These are phyloP conservation scores for Xiphophorus couchianus DNA, from an alignment of 2,113 vertebrate species.

Conservation along the genomic window DNA sequence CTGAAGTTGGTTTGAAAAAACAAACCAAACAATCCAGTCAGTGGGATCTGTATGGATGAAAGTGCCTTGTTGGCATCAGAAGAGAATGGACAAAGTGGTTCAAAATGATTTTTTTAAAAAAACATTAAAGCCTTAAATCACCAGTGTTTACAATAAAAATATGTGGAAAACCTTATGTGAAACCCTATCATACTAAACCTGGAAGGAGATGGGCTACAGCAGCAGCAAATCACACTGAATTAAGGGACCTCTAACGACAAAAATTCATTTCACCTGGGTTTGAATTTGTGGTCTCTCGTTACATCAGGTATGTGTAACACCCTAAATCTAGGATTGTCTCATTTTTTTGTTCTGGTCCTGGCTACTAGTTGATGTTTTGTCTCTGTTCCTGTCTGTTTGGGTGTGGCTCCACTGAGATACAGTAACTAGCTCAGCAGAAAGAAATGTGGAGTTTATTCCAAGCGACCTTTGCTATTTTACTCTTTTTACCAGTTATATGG, in stretches of 20 bases:
- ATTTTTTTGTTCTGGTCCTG: slow-evolving; percentile 52
- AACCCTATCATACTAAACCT: too few species aligned
- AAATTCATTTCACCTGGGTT: neutral
- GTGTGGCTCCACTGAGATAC: slow-evolving; percentile 20
- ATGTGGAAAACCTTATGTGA: too few species aligned
- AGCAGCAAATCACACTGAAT: too few species aligned
- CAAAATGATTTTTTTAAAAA: neutral
- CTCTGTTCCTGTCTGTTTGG: slow-evolving; percentile 40
- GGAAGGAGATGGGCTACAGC: too few species aligned
- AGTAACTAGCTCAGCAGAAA: slow-evolving; percentile 22
- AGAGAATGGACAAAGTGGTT: neutral
- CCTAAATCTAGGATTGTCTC: slow-evolving; percentile 23
- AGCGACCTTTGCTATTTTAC: slow-evolving; percentile 32
- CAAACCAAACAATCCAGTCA: too few species aligned
- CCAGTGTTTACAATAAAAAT: too few species aligned
- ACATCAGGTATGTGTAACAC: neutral
- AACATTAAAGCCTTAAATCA: too few species aligned
- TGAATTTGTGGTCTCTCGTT: neutral
- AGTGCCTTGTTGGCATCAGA: neutral
- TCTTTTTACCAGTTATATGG: slow-evolving; percentile 32
- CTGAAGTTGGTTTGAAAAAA: neutral
- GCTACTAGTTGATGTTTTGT: slow-evolving; percentile 53
- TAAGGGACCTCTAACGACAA: neutral
- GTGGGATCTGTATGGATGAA: neutral
- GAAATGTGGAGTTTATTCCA: slow-evolving; percentile 35